phyloP scores from a whole-genome alignment of 2,113 vertebrate genomes.

The Scartelaos histophorus region DNA sequence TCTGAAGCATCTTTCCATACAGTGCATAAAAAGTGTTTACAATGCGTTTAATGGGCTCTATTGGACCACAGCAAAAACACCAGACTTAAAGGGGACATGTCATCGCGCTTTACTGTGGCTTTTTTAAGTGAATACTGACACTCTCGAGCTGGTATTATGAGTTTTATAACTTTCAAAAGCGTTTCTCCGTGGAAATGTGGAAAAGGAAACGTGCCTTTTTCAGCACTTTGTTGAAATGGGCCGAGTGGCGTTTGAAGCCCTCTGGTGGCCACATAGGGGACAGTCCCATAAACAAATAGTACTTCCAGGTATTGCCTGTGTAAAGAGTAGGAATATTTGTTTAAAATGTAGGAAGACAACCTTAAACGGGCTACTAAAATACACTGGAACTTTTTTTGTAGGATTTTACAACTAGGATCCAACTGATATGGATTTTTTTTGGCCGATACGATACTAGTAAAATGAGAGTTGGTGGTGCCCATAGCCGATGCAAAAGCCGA shows the following conservation, averaged over 20 bases:
- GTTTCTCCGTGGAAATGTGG: background rate
- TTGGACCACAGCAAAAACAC: background rate
- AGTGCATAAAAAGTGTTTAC: slow-evolving; percentile 13
- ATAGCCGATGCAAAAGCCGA: too few species aligned
- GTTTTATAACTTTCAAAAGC: background rate
- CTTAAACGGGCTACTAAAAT: background rate
- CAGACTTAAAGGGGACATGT: background rate
- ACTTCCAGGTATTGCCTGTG: too few species aligned
- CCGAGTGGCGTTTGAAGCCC: too few species aligned
- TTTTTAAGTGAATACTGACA: background rate
- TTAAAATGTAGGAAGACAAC: background rate
- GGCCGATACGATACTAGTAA: too few species aligned
- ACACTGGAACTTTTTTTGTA: too few species aligned
- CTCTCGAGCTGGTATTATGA: background rate
- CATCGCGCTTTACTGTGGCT: background rate
- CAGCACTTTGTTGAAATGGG: background rate
- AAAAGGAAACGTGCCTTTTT: background rate
- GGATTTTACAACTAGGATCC: too few species aligned
- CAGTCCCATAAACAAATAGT: too few species aligned
- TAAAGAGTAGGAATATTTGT: too few species aligned
- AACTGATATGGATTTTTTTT: too few species aligned
- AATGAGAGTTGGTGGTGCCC: too few species aligned
- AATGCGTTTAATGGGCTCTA: background rate
- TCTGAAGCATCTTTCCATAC: slow-evolving; percentile 6
- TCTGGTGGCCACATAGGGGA: too few species aligned